Base-by-base conservation (phyloP, 2,888 invertebrate species). In the Saturnia japonica region DNA sequence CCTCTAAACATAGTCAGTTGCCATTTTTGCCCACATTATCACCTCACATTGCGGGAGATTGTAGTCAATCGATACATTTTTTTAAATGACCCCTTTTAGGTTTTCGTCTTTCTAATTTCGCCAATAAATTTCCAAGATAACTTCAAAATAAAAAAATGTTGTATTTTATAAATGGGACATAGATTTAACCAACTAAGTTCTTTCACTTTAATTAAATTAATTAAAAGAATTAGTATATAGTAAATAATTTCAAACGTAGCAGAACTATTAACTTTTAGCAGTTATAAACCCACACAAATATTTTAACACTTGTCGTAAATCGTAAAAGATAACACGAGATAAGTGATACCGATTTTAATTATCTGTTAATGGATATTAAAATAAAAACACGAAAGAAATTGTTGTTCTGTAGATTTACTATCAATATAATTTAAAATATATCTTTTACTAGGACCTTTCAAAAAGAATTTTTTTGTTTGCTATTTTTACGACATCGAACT, bases 181-280 rank as follows among this genome's bases (percentile, higher is more conserved):
- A 60, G 12, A 14, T 28, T 28, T 14, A 60, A 60, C 6, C 11
- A 28, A 60, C 57, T 28, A 14, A 66, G 34, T 45, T 69, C 14
- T 47, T 47, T 45, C 9, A 51, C 4, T 22, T 22, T 45, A 69
- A 40, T 54, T 42, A 16, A 19, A 12, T 51, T 47, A 40, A 51
- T 40, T 66, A 40, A n/a, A n/a, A n/a, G n/a, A n/a, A 69, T 40
- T 69, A 51, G 40, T 47, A 34, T 34, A 60, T 3, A 47, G 16
- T 14, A 60, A 40, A 66, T 64, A 69, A 51, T n/a, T 25, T n/a
- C 42, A 69, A 62, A 62, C 64, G 66, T 66, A 40, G 40, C 9
- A 25, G 66, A 40, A 66, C 54, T 57, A 43, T 70, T 57, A 69
- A 69, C 69, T 66, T 69, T 69, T 69, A 69, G 51, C 69, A 40